Percentiles rank a stretch among this genome's conserved stretches.
phyloP scores from a whole-genome alignment of 2,888 invertebrate species.

The Habrosyne pyritoides region DNA sequence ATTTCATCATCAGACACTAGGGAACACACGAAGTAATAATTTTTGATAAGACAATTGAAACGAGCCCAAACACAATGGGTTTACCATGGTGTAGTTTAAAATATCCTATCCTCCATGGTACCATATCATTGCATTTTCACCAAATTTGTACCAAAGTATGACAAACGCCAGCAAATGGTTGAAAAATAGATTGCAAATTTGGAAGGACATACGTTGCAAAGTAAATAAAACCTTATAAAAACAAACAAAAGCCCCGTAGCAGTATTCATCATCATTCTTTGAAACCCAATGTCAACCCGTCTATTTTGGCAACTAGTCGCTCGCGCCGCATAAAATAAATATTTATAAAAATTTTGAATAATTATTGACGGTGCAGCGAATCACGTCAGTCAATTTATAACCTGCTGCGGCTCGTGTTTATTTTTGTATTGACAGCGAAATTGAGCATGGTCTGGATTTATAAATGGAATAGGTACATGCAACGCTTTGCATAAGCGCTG shows the following conservation, averaged over 20 bases:
- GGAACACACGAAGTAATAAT: no score
- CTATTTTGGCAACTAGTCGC: constrained; percentile 19
- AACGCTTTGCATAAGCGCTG: background rate
- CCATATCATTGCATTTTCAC: no score
- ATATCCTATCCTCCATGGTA: no score
- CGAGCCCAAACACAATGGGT: no score
- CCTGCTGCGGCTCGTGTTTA: constrained; percentile 39
- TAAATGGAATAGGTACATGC: constrained; percentile 16
- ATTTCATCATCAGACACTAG: no score
- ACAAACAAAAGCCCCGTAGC: constrained; percentile 23
- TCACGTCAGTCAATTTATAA: constrained; percentile 42
- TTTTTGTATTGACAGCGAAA: constrained; percentile 47
- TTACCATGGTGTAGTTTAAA: no score
- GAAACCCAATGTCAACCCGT: constrained; percentile 30
- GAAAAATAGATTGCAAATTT: no score
- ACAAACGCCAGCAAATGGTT: no score
- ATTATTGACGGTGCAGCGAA: constrained; percentile 44
- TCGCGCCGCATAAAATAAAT: constrained; percentile 43
- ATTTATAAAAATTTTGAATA: constrained; percentile 52
- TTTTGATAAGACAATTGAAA: no score
- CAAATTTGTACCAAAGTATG: no score
- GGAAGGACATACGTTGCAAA: background rate
- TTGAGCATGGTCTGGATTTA: constrained; percentile 30
- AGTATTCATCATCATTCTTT: constrained; percentile 34
- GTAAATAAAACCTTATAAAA: constrained; percentile 7